phyloP scores from a whole-genome alignment of 2,113 vertebrate species.

The Manacus vitellinus region DNA sequence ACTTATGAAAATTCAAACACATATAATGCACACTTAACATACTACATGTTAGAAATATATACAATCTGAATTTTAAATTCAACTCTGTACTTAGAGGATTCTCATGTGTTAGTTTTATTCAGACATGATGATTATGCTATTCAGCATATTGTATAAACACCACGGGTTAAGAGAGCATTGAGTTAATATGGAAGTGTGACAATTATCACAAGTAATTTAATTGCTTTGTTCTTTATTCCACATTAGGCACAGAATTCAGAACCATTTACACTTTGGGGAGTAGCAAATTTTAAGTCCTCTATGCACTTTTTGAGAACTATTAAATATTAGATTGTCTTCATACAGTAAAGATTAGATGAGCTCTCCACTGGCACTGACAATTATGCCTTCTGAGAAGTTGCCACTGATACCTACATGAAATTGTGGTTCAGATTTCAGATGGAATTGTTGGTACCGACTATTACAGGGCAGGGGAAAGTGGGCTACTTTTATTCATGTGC shows the following conservation, averaged over 20 bases:
- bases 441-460: background rate
- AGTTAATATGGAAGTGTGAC: background rate
- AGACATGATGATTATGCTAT: background rate
- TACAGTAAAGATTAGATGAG: background rate
- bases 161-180: background rate
- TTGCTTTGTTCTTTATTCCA: slow-evolving; percentile 4
- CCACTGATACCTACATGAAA: background rate
- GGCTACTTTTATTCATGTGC: background rate
- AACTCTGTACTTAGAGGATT: background rate
- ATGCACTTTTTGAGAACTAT: background rate
- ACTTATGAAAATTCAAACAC: background rate
- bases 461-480: background rate
- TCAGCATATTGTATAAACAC: slow-evolving; percentile 3
- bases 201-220: slow-evolving; percentile 2
- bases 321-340: background rate
- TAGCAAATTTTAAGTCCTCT: background rate
- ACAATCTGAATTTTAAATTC: background rate
- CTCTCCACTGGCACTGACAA: background rate
- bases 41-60: background rate
- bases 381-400: background rate
- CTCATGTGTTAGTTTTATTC: background rate
- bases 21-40: background rate
- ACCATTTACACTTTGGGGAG: background rate
- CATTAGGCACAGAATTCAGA: background rate
- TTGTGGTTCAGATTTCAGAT: background rate